Evolutionary conservation across 2,113 vertebrate genomes (phyloP).

Genomic region (Nothobranchius furzeri): DNA sequence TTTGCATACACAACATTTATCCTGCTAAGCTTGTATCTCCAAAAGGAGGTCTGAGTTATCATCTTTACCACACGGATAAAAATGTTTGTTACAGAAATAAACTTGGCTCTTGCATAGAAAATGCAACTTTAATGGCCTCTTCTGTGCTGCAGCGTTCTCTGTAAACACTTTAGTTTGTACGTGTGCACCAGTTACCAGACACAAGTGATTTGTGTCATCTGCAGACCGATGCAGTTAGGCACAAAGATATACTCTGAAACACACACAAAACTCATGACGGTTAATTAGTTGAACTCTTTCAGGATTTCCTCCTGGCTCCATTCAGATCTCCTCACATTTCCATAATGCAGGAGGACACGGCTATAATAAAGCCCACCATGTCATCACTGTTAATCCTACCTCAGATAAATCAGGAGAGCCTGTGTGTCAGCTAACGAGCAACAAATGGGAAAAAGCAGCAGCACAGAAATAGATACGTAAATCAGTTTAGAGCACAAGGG

Average conservation of each 20-base stretch:
- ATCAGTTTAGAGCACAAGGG: slow-evolving; percentile 19
- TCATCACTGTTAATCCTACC: neutral
- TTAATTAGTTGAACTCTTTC: neutral
- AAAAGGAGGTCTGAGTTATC: too few relatives aligned
- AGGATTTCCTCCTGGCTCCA: too few relatives aligned
- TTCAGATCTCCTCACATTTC: neutral
- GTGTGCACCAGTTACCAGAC: neutral
- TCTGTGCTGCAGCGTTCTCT: too few relatives aligned
- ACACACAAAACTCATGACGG: neutral
- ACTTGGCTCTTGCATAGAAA: too few relatives aligned
- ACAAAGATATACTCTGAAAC: too few relatives aligned
- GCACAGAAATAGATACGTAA: slow-evolving; percentile 26
- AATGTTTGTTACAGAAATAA: too few relatives aligned
- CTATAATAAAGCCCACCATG: neutral
- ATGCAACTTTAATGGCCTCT: too few relatives aligned
- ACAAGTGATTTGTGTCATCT: neutral
- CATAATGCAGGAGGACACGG: neutral
- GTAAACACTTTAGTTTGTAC: too few relatives aligned
- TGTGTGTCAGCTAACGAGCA: neutral
- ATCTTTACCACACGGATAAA: too few relatives aligned
- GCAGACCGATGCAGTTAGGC: neutral
- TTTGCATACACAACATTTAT: too few relatives aligned
- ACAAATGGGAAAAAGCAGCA: neutral
- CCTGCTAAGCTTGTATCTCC: too few relatives aligned
- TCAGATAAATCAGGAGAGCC: slow-evolving; percentile 14